Evolutionary conservation across 2,888 invertebrate species (phyloP), one percentile per base, ranked within the genome.

Genomic region (Epirrita christyi): DNA sequence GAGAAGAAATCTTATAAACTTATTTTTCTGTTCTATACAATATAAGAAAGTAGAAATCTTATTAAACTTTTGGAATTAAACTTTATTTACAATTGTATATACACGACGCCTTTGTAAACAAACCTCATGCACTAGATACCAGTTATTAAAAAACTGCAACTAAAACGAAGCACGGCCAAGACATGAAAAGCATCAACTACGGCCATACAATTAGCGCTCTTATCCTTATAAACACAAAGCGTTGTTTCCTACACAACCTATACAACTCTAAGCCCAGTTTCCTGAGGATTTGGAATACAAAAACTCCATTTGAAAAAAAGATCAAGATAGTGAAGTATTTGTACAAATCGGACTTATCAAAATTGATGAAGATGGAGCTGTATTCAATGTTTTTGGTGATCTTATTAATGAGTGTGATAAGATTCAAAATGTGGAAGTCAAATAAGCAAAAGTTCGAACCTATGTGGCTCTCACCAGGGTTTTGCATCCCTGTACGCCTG

Each of bases 381-480:
- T 59, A 55, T 32, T 59, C 43, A 36, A 73, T 71, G 70, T 72
- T 76, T 66, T 64, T 66, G 68, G 63, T 71, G 66, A 68, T 63
- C 54, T 70, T 73, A 68, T 66, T 71, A 66, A 73, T 78, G 72
- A 67, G 60, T 65, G 73, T 77, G 80, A 75, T 73, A 67, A 72
- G 66, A 73, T 66, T 71, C 66, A 78, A 80, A 78, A 76, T 81
- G 74, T 76, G 72, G 75, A 75, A 80, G 71, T 82, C 80, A 87
- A 84, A 88, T 80, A 90, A 92, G 89, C 86, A 87, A 89, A 88
- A 89, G 74, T 88, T 80, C 91, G 90, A 92, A 92, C 92, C 91
- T 92, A 92, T 83, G 84, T 84, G 88, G 92, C 87, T 91, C 92
- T 92, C 92, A 92, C 92, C 92, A 92, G 91, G 92, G 92, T 89